Base-by-base conservation (phyloP, 2,113 vertebrate genomes). In the Sminthopsis crassicaudata region DNA sequence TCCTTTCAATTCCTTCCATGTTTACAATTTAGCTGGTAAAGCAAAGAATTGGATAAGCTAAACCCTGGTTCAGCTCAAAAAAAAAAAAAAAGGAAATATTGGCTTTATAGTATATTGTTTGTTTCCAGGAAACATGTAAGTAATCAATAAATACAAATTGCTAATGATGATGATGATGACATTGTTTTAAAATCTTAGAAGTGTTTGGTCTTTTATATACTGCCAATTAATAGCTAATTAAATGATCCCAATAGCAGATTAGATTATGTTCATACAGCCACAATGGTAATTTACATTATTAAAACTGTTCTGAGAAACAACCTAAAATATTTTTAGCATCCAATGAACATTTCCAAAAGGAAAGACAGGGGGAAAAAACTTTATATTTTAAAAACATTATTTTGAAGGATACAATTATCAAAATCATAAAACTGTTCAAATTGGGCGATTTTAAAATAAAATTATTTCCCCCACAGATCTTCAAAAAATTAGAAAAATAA, bases 341-440 rank as follows among this genome's bases (percentile, higher is more conserved):
- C 92, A 52, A 90, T 36, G 92, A 91, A 97, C 95, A 96, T 95
- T 96, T 96, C 36, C 93, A 95, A 95, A 84, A 84, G 76, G 5
- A 95, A 94, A 95, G 46, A 51, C n/a, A 90, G 23, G 57, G 53
- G 93, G 96, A 96, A 93, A 42, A 95, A 91, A 95, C 9, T 25
- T 96, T 92, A 25, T 95, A 96, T 97, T 98, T 97, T 95, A 0
- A 96, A 98, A 95, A 55, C 24, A 48, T 25, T 42, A 94, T 94
- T 97, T 96, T 95, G 91, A 97, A 88, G 60, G 94, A 97, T 91
- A 55, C 94, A 90, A 97, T 55, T 97, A 97, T 60, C 96, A 54
- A 96, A 97, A 95, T n/a, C 23, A 76, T 1, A 36, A 90, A 97
- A 91, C 88, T 96, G 91, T 55, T 84, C 95, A 96, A 97, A 97